Evolutionary conservation across 2,888 invertebrate species (phyloP), one percentile per base, ranked within the genome.

Genomic region (Hirtodrosophila alboralis): DNA sequence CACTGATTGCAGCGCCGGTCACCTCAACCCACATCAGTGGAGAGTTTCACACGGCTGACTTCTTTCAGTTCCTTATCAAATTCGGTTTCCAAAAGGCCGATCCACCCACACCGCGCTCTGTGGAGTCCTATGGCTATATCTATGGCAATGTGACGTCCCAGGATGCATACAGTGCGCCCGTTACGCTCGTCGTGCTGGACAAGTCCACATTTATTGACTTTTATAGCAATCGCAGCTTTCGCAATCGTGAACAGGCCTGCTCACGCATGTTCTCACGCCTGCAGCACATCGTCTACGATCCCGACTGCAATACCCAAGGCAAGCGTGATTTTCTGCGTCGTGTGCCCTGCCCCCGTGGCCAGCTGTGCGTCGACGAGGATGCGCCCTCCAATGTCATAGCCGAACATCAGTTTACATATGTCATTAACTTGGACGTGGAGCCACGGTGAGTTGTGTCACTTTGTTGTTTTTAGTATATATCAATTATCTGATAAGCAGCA

Each of bases 51-150:
- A 92, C 93, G 2, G 91, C 92, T 40, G 95, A 96, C 40, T 96
- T 96, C 90, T 98, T 97, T 89, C 95, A 95, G 91, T 97, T 98
- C 91, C 92, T 99, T 47, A 93, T 96, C 14, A 98, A 98, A 91
- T 99, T 98, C 91, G 98, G 98, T 56, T 97, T 98, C 90, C 98
- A 98, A 91, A 97, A 98, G 91, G 98, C 98, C 9, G 96, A 97
- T 90, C 93, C 94, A 34, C 66, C 79, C 4, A 94, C 95, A 77
- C 94, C 94, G 84, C 95, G 94, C 78, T 36, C 14, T 16, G 12
- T 5, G 0, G 95, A 96, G 87, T 96, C 97, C 71, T 95, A 95
- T 91, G 98, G 98, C 40, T 98, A 96, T 90, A 97, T 99, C 81
- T 99, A 97, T 90, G 99, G 99, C 9, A 98, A 98, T 90, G 94